phyloP scores from a whole-genome alignment of 2,797 vertebrate genomes.

The Pachyuromys duprasi region DNA sequence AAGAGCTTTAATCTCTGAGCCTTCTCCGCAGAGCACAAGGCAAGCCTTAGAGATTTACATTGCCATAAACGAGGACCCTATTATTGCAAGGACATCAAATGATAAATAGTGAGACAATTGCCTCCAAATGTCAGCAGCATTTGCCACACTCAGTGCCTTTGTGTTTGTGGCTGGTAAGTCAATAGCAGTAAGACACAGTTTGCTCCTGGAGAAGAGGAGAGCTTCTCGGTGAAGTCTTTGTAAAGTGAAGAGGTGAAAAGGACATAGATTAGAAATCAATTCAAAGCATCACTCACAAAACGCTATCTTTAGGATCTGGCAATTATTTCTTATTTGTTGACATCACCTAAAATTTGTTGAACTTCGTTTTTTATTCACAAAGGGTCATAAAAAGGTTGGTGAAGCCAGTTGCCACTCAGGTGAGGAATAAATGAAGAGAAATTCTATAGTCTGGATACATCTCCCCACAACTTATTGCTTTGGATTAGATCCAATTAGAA shows the following conservation, averaged over 20 bases:
- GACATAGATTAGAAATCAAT: slow-evolving; percentile 10
- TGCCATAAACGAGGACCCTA: background rate
- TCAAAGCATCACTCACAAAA: background rate
- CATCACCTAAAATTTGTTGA: slow-evolving; percentile 48
- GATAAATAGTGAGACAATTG: background rate
- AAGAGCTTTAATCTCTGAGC: background rate
- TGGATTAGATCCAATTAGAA: slow-evolving; percentile 28
- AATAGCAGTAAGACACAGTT: background rate
- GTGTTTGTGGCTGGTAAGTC: background rate
- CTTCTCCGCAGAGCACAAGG: background rate
- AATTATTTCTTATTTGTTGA: slow-evolving; percentile 36
- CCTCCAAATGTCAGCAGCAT: background rate
- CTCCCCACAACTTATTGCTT: slow-evolving; percentile 36
- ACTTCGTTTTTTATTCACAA: slow-evolving; percentile 32
- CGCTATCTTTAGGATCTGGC: background rate
- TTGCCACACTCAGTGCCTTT: background rate
- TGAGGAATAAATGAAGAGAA: slow-evolving; percentile 56
- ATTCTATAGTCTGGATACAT: slow-evolving; percentile 38
- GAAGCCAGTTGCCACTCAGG: slow-evolving; percentile 31
- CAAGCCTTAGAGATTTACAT: background rate
- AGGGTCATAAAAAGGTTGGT: slow-evolving; percentile 7
- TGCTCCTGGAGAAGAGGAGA: background rate
- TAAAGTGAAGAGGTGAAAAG: background rate
- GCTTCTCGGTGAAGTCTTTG: background rate
- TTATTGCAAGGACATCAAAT: slow-evolving; percentile 9